phyloP scores from a whole-genome alignment of 2,797 vertebrate species.

The Gymnocypris eckloni region DNA sequence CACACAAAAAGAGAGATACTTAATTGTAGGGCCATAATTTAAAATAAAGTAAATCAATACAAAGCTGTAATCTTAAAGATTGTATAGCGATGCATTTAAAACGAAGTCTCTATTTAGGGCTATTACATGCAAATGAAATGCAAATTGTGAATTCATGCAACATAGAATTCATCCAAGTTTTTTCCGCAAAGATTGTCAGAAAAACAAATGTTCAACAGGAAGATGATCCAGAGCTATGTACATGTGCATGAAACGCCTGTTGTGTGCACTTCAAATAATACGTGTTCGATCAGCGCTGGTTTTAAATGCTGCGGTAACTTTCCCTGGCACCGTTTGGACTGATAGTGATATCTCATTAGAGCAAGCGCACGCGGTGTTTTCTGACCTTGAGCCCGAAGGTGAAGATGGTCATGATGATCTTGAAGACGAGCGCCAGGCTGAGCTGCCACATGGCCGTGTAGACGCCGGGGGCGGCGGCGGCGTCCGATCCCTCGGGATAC shows the following conservation, averaged over 20 bases:
- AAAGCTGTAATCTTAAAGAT: not conserved
- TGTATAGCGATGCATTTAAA: not conserved
- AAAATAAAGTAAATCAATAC: no score
- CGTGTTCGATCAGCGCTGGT: not conserved
- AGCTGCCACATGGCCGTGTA: conserved; percentile 99
- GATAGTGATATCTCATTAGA: no score
- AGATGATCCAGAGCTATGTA: not conserved
- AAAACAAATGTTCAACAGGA: not conserved
- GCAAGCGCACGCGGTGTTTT: not conserved
- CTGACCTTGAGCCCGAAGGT: conserved; percentile 98
- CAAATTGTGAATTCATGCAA: not conserved
- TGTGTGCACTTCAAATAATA: not conserved
- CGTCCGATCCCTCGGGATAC: conserved; percentile 87
- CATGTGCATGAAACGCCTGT: not conserved
- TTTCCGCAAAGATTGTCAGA: not conserved
- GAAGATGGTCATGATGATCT: conserved; percentile 99
- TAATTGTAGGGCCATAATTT: not conserved
- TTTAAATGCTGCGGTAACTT: not conserved
- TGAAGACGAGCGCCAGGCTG: conserved; percentile 95
- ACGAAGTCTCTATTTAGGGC: no score
- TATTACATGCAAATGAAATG: no score
- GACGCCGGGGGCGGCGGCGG: conserved; percentile 89
- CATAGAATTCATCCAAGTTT: no score
- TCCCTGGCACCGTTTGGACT: no score
- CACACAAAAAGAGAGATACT: no score